phyloP scores from a whole-genome alignment of 2,113 vertebrate genomes.

The Oreotragus oreotragus region DNA sequence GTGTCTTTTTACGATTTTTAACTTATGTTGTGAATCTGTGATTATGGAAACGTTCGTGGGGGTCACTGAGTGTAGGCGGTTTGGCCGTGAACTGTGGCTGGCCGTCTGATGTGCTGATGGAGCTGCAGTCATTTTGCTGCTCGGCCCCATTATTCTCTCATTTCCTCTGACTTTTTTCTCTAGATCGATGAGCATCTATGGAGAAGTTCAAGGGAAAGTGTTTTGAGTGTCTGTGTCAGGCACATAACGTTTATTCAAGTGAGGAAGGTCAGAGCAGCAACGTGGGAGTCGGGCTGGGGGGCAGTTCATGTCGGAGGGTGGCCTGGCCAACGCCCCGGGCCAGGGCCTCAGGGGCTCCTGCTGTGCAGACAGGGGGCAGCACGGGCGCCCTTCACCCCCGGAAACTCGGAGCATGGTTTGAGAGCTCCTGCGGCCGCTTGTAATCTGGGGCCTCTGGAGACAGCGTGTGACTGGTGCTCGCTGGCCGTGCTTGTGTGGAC shows the following conservation, averaged over 20 bases:
- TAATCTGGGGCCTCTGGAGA: neutral
- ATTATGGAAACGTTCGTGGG: too few relatives aligned
- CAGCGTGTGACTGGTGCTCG: neutral
- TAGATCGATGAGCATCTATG: neutral
- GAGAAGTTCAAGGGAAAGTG: neutral
- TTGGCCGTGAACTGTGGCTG: neutral
- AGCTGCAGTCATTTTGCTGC: neutral
- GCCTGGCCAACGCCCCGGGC: too few relatives aligned
- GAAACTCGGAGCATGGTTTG: neutral
- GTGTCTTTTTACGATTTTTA: neutral
- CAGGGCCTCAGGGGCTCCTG: too few relatives aligned
- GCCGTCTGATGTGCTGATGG: rapidly evolving
- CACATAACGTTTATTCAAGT: rapidly evolving
- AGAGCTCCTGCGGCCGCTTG: neutral
- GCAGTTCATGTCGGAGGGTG: rapidly evolving
- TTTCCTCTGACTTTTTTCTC: neutral
- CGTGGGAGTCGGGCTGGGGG: rapidly evolving
- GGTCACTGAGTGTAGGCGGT: neutral
- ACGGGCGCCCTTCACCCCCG: neutral
- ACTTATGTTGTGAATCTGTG: neutral
- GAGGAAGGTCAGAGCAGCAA: neutral
- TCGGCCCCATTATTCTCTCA: neutral
- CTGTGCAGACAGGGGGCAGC: neutral
- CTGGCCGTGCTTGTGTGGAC: too few relatives aligned
- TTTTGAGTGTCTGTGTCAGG: neutral